These are phyloP conservation scores for Pachypanchax playfairii DNA, from an alignment of 2,113 vertebrate genomes.

Conservation along the genomic window DNA sequence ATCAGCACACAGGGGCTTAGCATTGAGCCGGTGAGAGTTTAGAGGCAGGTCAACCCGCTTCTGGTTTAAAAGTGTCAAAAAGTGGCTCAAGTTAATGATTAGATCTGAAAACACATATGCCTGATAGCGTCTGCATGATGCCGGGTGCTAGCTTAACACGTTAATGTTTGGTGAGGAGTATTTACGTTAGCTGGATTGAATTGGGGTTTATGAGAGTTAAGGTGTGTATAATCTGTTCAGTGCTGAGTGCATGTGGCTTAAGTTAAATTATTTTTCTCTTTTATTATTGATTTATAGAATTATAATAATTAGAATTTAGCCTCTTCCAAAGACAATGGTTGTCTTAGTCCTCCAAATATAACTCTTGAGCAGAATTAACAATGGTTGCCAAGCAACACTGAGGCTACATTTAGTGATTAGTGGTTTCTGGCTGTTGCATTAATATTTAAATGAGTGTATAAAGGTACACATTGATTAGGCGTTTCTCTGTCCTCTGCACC, in stretches of 20 bases:
- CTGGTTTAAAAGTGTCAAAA: slow-evolving; percentile 84
- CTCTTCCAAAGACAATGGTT: too few species aligned
- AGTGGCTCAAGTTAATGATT: slow-evolving; percentile 75
- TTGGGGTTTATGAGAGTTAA: too few species aligned
- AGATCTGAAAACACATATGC: slow-evolving; percentile 35
- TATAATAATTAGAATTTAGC: too few species aligned
- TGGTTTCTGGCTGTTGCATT: slow-evolving; percentile 44
- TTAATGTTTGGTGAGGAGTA: too few species aligned
- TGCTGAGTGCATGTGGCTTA: neutral
- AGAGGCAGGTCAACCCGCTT: slow-evolving; percentile 82
- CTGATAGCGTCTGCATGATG: slow-evolving; percentile 48
- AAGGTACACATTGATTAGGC: slow-evolving; percentile 39
- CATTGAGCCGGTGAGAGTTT: slow-evolving; percentile 82
- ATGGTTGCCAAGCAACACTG: slow-evolving; percentile 57
- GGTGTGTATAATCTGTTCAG: neutral
- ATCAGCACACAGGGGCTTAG: slow-evolving; percentile 89
- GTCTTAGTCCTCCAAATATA: slow-evolving; percentile 22
- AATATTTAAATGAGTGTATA: slow-evolving; percentile 59
- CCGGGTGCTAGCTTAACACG: neutral
- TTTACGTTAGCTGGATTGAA: too few species aligned
- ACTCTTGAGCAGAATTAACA: slow-evolving; percentile 43
- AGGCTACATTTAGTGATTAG: slow-evolving; percentile 37
- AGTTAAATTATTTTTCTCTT: neutral
- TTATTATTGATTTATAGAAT: too few species aligned
- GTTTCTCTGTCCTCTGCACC: neutral